Conservation (phyloP, 2,113 vertebrate genomes). For the Donacobius atricapilla region DNA sequence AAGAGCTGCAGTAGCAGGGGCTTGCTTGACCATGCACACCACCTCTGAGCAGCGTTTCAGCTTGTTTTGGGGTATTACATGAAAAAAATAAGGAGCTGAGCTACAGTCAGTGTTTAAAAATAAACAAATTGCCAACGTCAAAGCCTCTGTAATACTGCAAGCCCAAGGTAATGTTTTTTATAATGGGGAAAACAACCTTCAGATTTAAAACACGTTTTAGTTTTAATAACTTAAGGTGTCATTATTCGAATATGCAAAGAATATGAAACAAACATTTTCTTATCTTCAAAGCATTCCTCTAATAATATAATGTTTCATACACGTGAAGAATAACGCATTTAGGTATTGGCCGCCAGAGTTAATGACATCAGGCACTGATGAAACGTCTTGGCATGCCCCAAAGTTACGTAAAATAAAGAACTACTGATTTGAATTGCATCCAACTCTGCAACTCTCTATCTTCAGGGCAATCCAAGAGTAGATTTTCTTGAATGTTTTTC, state of each 20-base stretch:
- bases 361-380: constrained; percentile 61
- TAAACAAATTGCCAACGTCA: background rate
- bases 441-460: constrained; percentile 58
- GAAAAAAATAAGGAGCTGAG: background rate
- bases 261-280: background rate
- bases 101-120: background rate
- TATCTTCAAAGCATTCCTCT: constrained; percentile 18
- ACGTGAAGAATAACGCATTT: background rate
- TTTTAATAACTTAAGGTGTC: constrained; percentile 7
- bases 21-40: background rate
- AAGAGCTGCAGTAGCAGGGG: background rate
- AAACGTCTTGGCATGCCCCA: constrained; percentile 34
- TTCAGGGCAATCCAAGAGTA: constrained; percentile 66
- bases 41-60: background rate
- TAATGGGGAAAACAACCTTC: background rate
- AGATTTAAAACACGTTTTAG: background rate
- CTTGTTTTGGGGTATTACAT: background rate
- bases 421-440: constrained; percentile 70
- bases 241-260: constrained; percentile 21
- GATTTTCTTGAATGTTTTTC: constrained; percentile 73
- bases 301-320: background rate
- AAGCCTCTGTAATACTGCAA: background rate
- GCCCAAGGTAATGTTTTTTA: background rate
- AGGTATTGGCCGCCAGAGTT: constrained; percentile 18
- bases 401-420: constrained; percentile 69